These are phyloP conservation scores for Abramis brama DNA, from an alignment of 2,113 vertebrate genomes.

Conservation along the genomic window DNA sequence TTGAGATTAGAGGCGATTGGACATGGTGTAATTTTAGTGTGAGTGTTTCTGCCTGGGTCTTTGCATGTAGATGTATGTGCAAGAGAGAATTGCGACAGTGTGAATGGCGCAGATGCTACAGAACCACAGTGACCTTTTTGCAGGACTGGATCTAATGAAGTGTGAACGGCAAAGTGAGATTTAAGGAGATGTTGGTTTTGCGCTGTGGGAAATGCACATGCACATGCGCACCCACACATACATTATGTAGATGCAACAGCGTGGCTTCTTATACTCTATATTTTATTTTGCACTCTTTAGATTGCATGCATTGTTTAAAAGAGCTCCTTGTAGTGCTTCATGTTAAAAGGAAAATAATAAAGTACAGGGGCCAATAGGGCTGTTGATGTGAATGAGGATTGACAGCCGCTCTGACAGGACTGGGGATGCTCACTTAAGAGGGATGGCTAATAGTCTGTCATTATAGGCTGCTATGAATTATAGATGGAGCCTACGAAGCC, in stretches of 20 bases:
- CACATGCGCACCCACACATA: conserved; percentile 23
- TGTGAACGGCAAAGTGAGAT: conserved; percentile 28
- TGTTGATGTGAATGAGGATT: conserved; percentile 38
- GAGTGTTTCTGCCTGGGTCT: conserved; percentile 22
- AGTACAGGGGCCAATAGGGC: neutral
- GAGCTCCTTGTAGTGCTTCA: conserved; percentile 23
- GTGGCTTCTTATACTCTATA: neutral
- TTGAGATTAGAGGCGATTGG: conserved; percentile 40
- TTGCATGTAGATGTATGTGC: conserved; percentile 5
- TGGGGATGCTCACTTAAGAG: conserved; percentile 41
- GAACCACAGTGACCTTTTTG: conserved; percentile 23
- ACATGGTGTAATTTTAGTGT: conserved; percentile 37
- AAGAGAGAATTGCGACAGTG: neutral
- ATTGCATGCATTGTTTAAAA: conserved; percentile 30
- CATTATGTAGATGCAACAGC: neutral
- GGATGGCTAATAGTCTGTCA: conserved; percentile 50
- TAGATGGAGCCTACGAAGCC: conserved; percentile 49
- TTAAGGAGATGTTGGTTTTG: conserved; percentile 34
- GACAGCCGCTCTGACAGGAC: conserved; percentile 31
- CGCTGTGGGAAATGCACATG: neutral
- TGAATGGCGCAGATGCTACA: neutral
- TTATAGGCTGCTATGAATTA: conserved; percentile 55
- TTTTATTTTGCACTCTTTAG: neutral
- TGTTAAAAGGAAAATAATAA: conserved; percentile 31
- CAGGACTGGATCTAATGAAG: conserved; percentile 22